phyloP scores from a whole-genome alignment of 2,113 vertebrate genomes.

The Dicerorhinus sumatrensis region DNA sequence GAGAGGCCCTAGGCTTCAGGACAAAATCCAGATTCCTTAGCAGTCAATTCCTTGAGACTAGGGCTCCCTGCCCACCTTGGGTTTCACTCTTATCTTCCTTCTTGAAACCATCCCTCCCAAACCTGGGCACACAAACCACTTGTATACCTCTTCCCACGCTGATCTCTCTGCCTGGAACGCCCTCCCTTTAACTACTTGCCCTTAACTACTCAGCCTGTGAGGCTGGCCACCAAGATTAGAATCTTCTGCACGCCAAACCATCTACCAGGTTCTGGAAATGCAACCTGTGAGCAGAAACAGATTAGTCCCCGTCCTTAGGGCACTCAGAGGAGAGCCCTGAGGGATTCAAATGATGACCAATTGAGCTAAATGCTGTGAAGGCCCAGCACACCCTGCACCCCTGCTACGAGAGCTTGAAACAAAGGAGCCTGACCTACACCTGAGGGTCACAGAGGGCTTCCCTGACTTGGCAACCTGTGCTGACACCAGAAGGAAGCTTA shows the following conservation, averaged over 20 bases:
- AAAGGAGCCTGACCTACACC: neutral
- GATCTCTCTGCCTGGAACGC: neutral
- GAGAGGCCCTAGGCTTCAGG: neutral
- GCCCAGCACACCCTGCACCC: neutral
- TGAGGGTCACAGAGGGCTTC: neutral
- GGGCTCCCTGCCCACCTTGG: neutral
- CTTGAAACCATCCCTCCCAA: neutral
- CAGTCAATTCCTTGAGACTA: neutral
- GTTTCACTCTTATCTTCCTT: neutral
- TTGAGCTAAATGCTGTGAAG: neutral
- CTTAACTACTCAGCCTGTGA: neutral
- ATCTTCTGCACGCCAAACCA: neutral
- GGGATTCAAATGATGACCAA: neutral
- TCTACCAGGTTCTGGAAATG: slow-evolving; percentile 48
- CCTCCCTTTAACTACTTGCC: neutral
- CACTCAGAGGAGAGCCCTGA: neutral
- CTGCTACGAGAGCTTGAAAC: neutral
- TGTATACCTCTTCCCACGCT: neutral
- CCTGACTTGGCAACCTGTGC: neutral
- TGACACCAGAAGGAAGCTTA: neutral
- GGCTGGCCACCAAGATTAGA: neutral
- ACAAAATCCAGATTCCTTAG: neutral
- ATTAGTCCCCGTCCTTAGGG: neutral
- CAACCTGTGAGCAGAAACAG: neutral
- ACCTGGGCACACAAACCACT: neutral